These are phyloP conservation scores for Heliocidaris tuberculata DNA, from an alignment of 35 echinoderm and acorn worm genomes.

Conservation along the genomic window DNA sequence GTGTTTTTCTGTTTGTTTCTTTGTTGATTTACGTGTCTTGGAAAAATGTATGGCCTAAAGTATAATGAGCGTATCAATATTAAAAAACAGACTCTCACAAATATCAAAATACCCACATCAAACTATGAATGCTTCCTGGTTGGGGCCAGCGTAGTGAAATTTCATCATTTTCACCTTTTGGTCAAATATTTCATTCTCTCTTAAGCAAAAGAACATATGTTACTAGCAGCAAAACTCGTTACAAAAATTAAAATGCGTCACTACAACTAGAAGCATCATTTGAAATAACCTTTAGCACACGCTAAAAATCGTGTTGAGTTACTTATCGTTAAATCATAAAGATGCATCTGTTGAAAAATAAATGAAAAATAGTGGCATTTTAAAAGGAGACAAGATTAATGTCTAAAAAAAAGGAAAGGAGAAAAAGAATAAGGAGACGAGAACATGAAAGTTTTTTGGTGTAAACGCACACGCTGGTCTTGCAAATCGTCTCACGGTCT, in stretches of 20 bases:
- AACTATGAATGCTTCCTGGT: neutral
- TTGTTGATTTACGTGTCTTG: too few relatives aligned
- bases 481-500: slow-evolving; percentile 40
- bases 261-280: too few relatives aligned
- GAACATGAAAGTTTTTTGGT: neutral
- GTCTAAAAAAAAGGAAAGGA: neutral
- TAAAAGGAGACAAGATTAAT: too few relatives aligned
- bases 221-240: neutral
- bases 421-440: neutral
- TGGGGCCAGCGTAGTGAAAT: neutral
- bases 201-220: neutral
- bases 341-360: too few relatives aligned
- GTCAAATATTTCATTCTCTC: neutral
- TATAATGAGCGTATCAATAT: neutral
- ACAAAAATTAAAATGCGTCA: too few relatives aligned
- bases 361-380: too few relatives aligned
- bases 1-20: too few relatives aligned
- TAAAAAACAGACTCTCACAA: neutral
- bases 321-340: too few relatives aligned
- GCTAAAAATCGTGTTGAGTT: too few relatives aligned
- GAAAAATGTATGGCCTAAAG: neutral
- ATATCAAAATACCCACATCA: neutral
- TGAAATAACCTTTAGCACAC: too few relatives aligned
- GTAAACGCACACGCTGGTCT: neutral
- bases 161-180: neutral